A percentile compares a stretch with the other conserved stretches of the same genome.
These are phyloP conservation scores for Stegophylla sp. DNA, from an alignment of 2,888 invertebrate genomes.

Conservation along the genomic window DNA sequence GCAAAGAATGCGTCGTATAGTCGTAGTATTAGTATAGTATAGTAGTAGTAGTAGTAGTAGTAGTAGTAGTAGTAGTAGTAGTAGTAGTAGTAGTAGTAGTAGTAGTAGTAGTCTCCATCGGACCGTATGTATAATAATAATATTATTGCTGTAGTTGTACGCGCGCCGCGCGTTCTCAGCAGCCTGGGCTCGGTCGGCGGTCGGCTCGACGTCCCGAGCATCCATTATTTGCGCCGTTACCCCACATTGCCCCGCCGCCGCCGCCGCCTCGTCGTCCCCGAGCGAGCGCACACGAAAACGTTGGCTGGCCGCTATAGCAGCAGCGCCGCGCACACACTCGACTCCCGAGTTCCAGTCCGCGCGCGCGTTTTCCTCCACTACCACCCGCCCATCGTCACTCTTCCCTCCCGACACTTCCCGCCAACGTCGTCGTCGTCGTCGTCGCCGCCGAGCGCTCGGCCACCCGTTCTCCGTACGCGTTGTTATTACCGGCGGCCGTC, in stretches of 20 bases:
- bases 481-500: constrained; percentile 14
- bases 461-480: not conserved
- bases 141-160: not conserved
- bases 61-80: not conserved
- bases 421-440: constrained; percentile 38
- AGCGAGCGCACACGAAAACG: constrained; percentile 19
- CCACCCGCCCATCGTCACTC: constrained; percentile 18
- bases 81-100: not conserved
- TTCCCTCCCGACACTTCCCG: constrained; percentile 47
- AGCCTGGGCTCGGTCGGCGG: constrained; percentile 60
- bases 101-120: not conserved
- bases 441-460: not conserved
- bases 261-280: constrained; percentile 44
- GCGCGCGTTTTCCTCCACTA: constrained; percentile 41
- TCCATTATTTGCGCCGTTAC: constrained; percentile 66
- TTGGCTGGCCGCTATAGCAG: constrained; percentile 57
- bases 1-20: constrained; percentile 51
- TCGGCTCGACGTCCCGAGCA: constrained; percentile 64
- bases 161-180: constrained; percentile 13
- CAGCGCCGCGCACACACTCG: constrained; percentile 46
- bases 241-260: constrained; percentile 54
- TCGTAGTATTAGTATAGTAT: constrained; percentile 25
- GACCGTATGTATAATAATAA: too few relatives aligned
- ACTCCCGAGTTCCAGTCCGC: constrained; percentile 56
- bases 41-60: constrained; percentile 29